Evolutionary conservation across 2,797 vertebrate species (phyloP).

Genomic region (Halcyon smyrnensis): DNA sequence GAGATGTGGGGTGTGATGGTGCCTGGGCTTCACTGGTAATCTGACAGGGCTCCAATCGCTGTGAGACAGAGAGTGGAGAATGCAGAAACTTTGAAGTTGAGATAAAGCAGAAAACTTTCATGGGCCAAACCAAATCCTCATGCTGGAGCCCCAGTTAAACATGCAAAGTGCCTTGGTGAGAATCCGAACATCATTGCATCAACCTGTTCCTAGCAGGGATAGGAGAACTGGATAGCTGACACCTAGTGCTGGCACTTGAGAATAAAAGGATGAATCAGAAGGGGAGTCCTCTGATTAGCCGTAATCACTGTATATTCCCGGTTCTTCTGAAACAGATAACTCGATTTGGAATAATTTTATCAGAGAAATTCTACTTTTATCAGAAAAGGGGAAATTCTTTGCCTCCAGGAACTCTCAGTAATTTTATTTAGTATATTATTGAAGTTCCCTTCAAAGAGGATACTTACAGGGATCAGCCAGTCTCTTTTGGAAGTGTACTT

Average conservation of each 20-base stretch:
- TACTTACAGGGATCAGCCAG: background rate
- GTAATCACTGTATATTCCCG: rapidly evolving
- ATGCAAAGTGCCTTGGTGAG: rapidly evolving
- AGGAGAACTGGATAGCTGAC: background rate
- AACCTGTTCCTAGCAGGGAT: background rate
- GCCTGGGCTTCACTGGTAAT: rapidly evolving
- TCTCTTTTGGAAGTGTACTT: background rate
- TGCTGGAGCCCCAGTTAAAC: background rate
- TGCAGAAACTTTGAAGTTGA: background rate
- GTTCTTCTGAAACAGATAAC: background rate
- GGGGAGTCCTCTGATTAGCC: background rate
- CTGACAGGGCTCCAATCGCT: background rate
- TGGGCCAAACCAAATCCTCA: background rate
- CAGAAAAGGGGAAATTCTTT: background rate
- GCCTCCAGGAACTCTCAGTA: background rate
- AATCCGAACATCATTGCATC: too few species aligned
- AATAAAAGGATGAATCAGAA: background rate
- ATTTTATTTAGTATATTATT: background rate
- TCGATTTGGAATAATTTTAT: background rate
- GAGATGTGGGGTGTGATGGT: background rate
- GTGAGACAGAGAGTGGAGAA: background rate
- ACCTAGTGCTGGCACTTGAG: background rate
- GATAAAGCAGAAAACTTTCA: background rate
- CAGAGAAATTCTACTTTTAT: background rate
- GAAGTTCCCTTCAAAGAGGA: background rate